These are phyloP conservation scores for Boloria selene DNA, from an alignment of 2,888 invertebrate species.

Conservation along the genomic window DNA sequence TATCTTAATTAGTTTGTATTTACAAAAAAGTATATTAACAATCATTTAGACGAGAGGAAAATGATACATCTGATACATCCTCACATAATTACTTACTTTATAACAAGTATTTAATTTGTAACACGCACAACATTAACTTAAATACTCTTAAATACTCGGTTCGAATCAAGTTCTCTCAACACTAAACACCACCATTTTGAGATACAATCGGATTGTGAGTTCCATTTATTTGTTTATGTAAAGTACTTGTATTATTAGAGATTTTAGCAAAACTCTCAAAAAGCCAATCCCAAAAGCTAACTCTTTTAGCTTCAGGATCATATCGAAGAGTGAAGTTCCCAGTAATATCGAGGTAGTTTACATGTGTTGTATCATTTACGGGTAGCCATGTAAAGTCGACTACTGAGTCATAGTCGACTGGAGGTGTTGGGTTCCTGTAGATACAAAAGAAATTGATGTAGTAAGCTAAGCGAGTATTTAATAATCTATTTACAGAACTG, in stretches of 20 bases:
- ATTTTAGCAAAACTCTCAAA: conserved; percentile 61
- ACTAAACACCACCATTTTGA: conserved; percentile 14
- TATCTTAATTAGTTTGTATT: conserved; percentile 24
- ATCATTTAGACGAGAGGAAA: background rate
- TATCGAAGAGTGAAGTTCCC: conserved; percentile 73
- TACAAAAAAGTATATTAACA: conserved; percentile 15
- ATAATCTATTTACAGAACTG: too few species aligned
- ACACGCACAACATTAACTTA: conserved; percentile 33
- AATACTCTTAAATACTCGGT: conserved; percentile 33
- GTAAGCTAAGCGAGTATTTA: too few species aligned
- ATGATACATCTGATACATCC: background rate
- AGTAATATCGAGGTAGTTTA: conserved; percentile 80
- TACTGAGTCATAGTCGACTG: conserved; percentile 72
- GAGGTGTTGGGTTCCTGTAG: conserved; percentile 80
- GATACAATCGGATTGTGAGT: background rate
- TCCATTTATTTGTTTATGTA: background rate
- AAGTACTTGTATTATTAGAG: conserved; percentile 16
- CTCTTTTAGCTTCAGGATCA: conserved; percentile 79
- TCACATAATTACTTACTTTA: conserved; percentile 3
- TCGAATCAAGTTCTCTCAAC: conserved; percentile 12
- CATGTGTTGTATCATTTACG: conserved; percentile 62
- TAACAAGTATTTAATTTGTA: conserved; percentile 10
- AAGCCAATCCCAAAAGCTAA: conserved; percentile 82
- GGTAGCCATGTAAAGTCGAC: conserved; percentile 80
- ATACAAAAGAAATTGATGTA: background rate